A percentile compares a stretch with the other conserved stretches of the same genome.
These are phyloP conservation scores for Lutjanus campechanus DNA, from an alignment of 2,797 vertebrate species.

Conservation along the genomic window DNA sequence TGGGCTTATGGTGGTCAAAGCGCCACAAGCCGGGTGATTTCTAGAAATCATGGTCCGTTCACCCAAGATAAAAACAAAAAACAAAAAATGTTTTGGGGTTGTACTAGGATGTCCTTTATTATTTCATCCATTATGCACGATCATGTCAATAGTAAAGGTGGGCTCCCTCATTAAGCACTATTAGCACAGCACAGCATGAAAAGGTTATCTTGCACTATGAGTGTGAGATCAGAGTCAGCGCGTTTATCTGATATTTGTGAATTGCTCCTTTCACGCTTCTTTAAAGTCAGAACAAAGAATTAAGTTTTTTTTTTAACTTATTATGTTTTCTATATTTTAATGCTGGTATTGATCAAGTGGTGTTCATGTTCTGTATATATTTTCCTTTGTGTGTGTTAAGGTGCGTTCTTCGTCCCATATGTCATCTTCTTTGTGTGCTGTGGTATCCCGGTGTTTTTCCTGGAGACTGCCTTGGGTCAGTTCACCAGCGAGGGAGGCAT, in stretches of 20 bases:
- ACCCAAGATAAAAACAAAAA: too few relatives aligned
- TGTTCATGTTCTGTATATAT: slow-evolving; percentile 1
- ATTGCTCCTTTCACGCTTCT: background rate
- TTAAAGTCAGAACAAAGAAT: background rate
- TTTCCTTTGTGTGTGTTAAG: slow-evolving; percentile 77
- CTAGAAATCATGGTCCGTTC: too few relatives aligned
- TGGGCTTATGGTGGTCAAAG: too few relatives aligned
- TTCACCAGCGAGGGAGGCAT: slow-evolving; percentile 99
- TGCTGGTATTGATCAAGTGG: background rate
- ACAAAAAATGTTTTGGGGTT: too few relatives aligned
- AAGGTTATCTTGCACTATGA: slow-evolving; percentile 52
- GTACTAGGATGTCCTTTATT: background rate
- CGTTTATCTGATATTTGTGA: slow-evolving; percentile 1
- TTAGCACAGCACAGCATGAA: slow-evolving; percentile 53
- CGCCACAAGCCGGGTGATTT: too few relatives aligned
- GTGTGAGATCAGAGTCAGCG: background rate
- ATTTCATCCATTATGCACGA: slow-evolving; percentile 44
- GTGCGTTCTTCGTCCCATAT: slow-evolving; percentile 98
- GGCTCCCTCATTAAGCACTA: slow-evolving; percentile 49
- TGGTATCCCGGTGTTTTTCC: slow-evolving; percentile 97
- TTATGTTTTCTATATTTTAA: background rate
- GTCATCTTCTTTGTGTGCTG: slow-evolving; percentile 99
- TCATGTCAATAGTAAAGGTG: slow-evolving; percentile 37
- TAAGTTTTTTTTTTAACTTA: background rate
- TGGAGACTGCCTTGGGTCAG: slow-evolving; percentile 98